Percentiles rank a stretch among this genome's conserved stretches.
Conservation (phyloP, 1,140 invertebrate species). For the Lamellibrachia luymesi region DNA sequence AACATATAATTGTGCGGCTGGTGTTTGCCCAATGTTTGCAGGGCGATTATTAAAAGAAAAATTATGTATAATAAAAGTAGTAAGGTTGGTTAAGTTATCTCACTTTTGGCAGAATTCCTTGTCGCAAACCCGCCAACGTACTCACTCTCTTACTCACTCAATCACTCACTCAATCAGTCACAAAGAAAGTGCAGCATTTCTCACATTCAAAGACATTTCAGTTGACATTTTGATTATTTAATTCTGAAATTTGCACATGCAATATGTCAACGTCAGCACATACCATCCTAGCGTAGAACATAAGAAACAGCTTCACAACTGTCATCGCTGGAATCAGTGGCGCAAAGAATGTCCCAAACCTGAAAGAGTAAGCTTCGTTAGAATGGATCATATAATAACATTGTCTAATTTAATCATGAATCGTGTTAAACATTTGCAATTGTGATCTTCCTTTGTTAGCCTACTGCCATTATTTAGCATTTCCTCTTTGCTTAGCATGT, state of each 20-base stretch:
- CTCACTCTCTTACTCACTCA: too few species aligned
- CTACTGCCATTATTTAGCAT: too few species aligned
- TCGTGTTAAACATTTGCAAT: too few species aligned
- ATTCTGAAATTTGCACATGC: too few species aligned
- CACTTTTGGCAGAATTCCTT: neutral
- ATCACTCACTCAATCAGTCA: too few species aligned
- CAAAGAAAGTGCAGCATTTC: too few species aligned
- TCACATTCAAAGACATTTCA: too few species aligned
- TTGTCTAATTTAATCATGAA: too few species aligned
- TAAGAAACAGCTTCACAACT: constrained; percentile 70
- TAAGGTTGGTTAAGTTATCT: neutral
- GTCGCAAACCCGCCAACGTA: neutral
- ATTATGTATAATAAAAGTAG: neutral
- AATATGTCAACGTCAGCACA: constrained; percentile 32
- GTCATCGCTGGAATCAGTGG: constrained; percentile 76
- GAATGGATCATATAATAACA: neutral
- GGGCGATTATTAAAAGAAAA: neutral
- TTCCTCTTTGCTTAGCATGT: too few species aligned
- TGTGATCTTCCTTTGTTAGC: too few species aligned
- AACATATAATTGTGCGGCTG: too few species aligned
- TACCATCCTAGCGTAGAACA: constrained; percentile 80
- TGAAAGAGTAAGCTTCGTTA: neutral
- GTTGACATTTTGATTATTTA: too few species aligned
- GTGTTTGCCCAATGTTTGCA: neutral
- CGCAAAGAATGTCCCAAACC: constrained; percentile 67